Conservation (phyloP, 2,888 invertebrate genomes). For the Dicyrtoma fusca region DNA sequence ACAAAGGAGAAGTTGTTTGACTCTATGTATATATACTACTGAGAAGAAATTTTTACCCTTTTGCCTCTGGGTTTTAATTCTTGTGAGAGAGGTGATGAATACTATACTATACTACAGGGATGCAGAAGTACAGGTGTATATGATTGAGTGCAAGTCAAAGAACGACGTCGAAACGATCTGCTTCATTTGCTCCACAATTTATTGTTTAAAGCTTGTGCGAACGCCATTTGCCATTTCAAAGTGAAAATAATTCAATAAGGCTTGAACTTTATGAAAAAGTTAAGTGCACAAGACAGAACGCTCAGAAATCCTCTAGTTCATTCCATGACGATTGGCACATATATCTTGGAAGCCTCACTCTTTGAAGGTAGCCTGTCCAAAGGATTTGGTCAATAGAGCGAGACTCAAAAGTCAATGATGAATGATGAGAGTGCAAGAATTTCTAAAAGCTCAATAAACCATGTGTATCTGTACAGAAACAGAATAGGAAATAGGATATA, state of each 20-base stretch:
- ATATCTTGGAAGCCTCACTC: background rate
- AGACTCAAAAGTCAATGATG: constrained; percentile 11
- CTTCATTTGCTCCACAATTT: too few species aligned
- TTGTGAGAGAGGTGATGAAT: too few species aligned
- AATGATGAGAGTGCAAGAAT: background rate
- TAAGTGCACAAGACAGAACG: background rate
- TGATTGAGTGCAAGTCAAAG: too few species aligned
- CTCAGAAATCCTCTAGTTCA: background rate
- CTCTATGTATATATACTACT: too few species aligned
- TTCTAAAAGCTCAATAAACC: too few species aligned
- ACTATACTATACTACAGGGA: too few species aligned
- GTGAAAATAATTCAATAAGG: background rate
- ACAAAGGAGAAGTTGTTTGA: constrained; percentile 14
- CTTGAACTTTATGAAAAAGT: background rate
- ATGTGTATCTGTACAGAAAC: too few species aligned
- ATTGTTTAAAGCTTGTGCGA: too few species aligned
- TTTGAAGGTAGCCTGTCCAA: background rate
- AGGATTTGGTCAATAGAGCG: constrained; percentile 9
- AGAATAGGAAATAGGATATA: too few species aligned
- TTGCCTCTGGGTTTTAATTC: background rate
- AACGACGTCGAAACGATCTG: too few species aligned
- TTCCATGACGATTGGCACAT: constrained; percentile 42
- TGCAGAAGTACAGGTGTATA: too few species aligned
- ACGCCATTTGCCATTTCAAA: background rate
- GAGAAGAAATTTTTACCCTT: constrained; percentile 7